These are phyloP conservation scores for Xestia ashworthii DNA, from an alignment of 2,888 invertebrate genomes.

Conservation along the genomic window DNA sequence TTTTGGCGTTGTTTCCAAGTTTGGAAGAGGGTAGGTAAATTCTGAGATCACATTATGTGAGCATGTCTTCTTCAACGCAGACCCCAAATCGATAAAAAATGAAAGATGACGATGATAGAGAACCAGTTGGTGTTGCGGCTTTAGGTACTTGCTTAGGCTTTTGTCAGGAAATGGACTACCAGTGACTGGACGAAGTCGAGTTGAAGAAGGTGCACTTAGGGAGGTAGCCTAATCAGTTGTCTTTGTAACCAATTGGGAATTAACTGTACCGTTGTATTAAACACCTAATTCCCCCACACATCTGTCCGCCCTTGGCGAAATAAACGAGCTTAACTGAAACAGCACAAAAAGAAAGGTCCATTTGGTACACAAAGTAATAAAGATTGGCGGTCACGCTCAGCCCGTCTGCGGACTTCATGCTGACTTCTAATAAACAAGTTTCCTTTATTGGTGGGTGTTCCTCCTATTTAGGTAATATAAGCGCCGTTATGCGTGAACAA, in stretches of 20 bases:
- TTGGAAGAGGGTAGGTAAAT: background rate
- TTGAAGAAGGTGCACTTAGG: background rate
- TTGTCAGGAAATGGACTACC: background rate
- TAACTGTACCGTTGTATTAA: constrained; percentile 38
- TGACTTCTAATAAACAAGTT: constrained; percentile 57
- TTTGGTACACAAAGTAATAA: constrained; percentile 71
- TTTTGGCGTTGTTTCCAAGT: background rate
- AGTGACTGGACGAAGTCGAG: background rate
- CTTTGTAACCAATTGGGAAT: constrained; percentile 18
- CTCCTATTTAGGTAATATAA: constrained; percentile 22
- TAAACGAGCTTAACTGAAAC: constrained; percentile 70
- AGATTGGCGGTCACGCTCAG: constrained; percentile 68
- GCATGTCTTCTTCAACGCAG: background rate
- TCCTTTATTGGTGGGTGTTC: constrained; percentile 48
- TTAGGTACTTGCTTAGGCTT: constrained; percentile 1
- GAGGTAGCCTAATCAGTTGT: constrained; percentile 7
- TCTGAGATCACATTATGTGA: background rate
- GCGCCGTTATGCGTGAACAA: constrained; percentile 8
- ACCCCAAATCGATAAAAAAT: background rate
- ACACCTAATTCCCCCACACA: constrained; percentile 50
- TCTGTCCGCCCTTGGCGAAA: constrained; percentile 63
- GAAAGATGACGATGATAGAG: background rate
- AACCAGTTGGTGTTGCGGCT: background rate
- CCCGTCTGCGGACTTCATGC: constrained; percentile 51
- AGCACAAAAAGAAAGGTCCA: constrained; percentile 68